Evolutionary conservation across 2,797 vertebrate genomes (phyloP), one percentile per base, ranked within the genome.

Genomic region (Sebastes cheni): DNA sequence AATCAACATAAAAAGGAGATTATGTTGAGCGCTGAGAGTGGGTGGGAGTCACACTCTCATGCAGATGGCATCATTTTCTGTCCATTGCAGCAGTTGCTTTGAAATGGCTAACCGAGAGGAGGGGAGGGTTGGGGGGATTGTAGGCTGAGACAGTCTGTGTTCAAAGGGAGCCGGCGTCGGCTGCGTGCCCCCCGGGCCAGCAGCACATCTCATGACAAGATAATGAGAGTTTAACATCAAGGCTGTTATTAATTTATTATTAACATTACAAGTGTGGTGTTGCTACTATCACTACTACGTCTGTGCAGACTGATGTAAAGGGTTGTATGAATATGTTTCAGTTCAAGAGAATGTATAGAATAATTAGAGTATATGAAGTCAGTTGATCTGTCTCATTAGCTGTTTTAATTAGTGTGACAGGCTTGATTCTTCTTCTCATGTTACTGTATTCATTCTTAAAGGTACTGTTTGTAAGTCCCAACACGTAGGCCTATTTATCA

Each of bases 1-100:
- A 85, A 87, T 90, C 79, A 85, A 76, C 83, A 91, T 88, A 82
- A 89, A 87, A 84, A 80, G 64, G 68, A 82, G 84, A 86, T 86
- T 78, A 80, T 75, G 66, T 60, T 73, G 52, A 52, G 74, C 3
- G 18, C 67, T 78, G 67, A 73, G 80, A 83, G 84, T 83, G 83
- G 80, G 82, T 81, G 85, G 77, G 82, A 83, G 77, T 83, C 79
- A 36, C 32, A 56, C 52, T 64, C 66, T 39, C 29, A 56, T 83
- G 82, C 88, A 91, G 87, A 89, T 89, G 90, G 83, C 83, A 81
- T 82, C 65, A 71, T 86, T 84, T 82, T 81, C 68, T 61, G 62
- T 84, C 81, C 79, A 62, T 67, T 73, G 79, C 77, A 72, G 84
- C 66, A 77, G 55, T 84, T 67, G 64, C 76, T 88, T 87, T 89